These are phyloP conservation scores for Aplocera efformata DNA, from an alignment of 2,888 invertebrate genomes.

Conservation along the genomic window DNA sequence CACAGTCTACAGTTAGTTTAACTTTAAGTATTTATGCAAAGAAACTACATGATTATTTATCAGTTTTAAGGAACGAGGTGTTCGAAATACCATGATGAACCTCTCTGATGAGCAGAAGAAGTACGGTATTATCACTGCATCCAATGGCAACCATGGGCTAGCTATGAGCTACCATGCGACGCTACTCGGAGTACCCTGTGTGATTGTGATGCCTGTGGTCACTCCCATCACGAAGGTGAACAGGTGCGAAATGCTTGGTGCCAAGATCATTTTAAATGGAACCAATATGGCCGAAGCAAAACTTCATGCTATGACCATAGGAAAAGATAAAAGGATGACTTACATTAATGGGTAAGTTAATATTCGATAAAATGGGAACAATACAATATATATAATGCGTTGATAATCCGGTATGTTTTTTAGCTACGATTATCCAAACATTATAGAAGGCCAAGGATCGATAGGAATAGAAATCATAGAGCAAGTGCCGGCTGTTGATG, in stretches of 20 bases:
- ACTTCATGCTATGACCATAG: constrained; percentile 85
- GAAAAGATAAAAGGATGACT: constrained; percentile 84
- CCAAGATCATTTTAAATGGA: constrained; percentile 89
- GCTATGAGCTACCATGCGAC: constrained; percentile 87
- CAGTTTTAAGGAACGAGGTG: constrained; percentile 97
- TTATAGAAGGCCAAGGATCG: constrained; percentile 96
- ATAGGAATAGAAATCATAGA: constrained; percentile 96
- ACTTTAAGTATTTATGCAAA: too few species aligned
- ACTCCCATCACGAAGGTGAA: constrained; percentile 95
- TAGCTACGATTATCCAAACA: constrained; percentile 95
- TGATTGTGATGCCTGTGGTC: constrained; percentile 93
- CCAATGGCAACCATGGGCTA: constrained; percentile 95
- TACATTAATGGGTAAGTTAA: constrained; percentile 91
- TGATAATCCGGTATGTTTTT: constrained; percentile 18
- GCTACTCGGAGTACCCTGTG: constrained; percentile 84
- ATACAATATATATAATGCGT: too few species aligned
- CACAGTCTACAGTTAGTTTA: too few species aligned
- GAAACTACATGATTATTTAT: not conserved
- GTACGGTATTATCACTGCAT: constrained; percentile 92
- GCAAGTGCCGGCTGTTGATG: constrained; percentile 91
- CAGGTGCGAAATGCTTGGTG: constrained; percentile 89
- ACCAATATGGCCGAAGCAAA: constrained; percentile 90
- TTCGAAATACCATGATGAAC: constrained; percentile 88
- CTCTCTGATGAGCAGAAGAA: constrained; percentile 86
- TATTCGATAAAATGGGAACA: too few species aligned